Evolutionary conservation across 2,888 invertebrate genomes (phyloP).

Genomic region (Lithophane ornitopus): DNA sequence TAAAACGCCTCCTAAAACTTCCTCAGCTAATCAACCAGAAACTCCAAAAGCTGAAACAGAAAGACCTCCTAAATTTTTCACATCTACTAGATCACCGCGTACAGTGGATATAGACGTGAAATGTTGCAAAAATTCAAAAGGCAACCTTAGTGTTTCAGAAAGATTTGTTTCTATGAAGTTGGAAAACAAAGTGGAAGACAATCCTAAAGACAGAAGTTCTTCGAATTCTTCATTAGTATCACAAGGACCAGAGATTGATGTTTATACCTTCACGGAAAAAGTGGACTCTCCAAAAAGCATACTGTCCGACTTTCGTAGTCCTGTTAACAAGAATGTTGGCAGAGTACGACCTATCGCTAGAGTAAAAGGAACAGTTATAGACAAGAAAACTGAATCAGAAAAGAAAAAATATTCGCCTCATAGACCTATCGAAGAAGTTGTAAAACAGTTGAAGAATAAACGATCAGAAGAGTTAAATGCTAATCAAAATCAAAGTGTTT

Average conservation of each 20-base stretch:
- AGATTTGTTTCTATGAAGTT: conserved; percentile 85
- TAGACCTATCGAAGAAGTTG: conserved; percentile 88
- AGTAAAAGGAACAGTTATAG: conserved; percentile 88
- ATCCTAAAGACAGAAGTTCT: conserved; percentile 78
- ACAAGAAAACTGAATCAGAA: conserved; percentile 85
- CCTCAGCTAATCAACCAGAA: conserved; percentile 70
- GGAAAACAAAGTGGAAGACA: conserved; percentile 82
- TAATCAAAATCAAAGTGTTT: conserved; percentile 66
- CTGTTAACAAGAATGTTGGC: conserved; percentile 84
- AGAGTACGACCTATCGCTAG: conserved; percentile 88
- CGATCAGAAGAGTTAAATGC: conserved; percentile 80
- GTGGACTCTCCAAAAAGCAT: conserved; percentile 88
- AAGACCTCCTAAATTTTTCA: conserved; percentile 88
- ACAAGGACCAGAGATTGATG: conserved; percentile 87
- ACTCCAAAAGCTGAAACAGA: conserved; percentile 83
- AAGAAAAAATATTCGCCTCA: conserved; percentile 88
- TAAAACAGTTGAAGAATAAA: conserved; percentile 86
- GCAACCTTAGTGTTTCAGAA: conserved; percentile 86
- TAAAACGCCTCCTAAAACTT: conserved; percentile 61
- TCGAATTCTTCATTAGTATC: conserved; percentile 81
- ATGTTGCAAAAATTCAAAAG: conserved; percentile 87
- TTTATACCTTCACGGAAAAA: conserved; percentile 88
- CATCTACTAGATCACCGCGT: conserved; percentile 84
- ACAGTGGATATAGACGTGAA: conserved; percentile 88
- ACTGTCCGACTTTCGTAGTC: conserved; percentile 85